phyloP scores from a whole-genome alignment of 2,113 vertebrate genomes.

The Clarias batrachus region DNA sequence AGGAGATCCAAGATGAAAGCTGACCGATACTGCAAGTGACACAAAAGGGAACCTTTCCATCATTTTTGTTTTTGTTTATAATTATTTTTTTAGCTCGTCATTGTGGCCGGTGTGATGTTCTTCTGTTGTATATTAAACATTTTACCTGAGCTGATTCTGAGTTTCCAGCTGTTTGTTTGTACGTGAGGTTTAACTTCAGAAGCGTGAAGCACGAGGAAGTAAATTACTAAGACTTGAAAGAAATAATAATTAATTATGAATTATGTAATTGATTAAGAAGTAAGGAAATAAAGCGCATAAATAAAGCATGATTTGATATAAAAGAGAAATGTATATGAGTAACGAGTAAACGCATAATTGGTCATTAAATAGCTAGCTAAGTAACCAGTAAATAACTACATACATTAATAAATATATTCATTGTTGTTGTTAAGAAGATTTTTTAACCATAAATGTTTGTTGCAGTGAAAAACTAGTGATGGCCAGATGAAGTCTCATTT shows the following conservation, averaged over 20 bases:
- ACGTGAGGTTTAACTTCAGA: not conserved
- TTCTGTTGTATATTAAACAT: not conserved
- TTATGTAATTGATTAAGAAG: not conserved
- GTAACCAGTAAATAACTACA: not conserved
- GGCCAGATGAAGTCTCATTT: too few species aligned
- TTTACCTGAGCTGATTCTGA: not conserved
- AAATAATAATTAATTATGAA: not conserved
- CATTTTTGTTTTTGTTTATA: slow-evolving; percentile 10
- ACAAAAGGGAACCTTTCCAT: not conserved
- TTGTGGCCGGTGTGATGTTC: not conserved
- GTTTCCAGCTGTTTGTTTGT: too few species aligned
- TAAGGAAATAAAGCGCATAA: not conserved
- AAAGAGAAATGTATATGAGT: not conserved
- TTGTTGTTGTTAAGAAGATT: too few species aligned
- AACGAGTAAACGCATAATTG: not conserved
- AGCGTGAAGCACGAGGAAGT: not conserved
- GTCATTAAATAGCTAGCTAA: not conserved
- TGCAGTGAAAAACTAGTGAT: too few species aligned
- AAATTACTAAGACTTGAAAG: not conserved
- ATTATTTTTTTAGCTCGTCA: not conserved
- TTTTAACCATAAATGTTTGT: too few species aligned
- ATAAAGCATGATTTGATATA: not conserved
- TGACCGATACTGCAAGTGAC: slow-evolving; percentile 95
- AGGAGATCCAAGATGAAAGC: slow-evolving; percentile 96
- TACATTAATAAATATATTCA: too few species aligned